phyloP scores from a whole-genome alignment of 2,113 vertebrate species.

The Pagrus major region DNA sequence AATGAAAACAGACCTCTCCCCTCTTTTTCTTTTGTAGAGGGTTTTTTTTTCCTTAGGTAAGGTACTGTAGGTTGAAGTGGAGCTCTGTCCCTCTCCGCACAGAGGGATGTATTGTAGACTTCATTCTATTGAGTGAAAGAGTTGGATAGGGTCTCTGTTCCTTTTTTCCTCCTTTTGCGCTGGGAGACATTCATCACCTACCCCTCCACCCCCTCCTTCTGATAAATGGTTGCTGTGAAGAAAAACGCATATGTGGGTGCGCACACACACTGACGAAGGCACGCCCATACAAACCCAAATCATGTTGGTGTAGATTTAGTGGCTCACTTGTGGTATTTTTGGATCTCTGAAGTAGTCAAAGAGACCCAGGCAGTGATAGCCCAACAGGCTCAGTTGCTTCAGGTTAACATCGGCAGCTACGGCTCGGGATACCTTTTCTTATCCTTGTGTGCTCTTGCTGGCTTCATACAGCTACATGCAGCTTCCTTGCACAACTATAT shows the following conservation, averaged over 20 bases:
- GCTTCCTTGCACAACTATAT: background rate
- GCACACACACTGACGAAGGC: constrained; percentile 8
- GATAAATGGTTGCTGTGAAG: constrained; percentile 63
- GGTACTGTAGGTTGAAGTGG: constrained; percentile 56
- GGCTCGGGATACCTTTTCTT: background rate
- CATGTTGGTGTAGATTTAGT: constrained; percentile 47
- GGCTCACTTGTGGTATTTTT: constrained; percentile 41
- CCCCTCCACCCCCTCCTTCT: constrained; percentile 19
- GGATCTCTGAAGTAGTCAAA: constrained; percentile 20
- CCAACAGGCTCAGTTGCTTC: background rate
- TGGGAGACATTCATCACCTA: constrained; percentile 63
- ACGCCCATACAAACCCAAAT: constrained; percentile 26
- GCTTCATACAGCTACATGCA: background rate
- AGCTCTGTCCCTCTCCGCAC: constrained; percentile 43
- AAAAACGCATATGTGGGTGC: constrained; percentile 49
- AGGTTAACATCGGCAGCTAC: constrained; percentile 2
- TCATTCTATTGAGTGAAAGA: constrained; percentile 66
- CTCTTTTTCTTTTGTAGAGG: constrained; percentile 42
- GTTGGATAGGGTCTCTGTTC: constrained; percentile 61
- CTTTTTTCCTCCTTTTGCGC: constrained; percentile 46
- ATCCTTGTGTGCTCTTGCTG: background rate
- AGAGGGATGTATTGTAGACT: constrained; percentile 60
- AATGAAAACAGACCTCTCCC: constrained; percentile 73
- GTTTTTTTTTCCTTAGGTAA: constrained; percentile 35
- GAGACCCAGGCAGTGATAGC: background rate